A percentile compares a stretch with the other conserved stretches of the same genome.
phyloP scores from a whole-genome alignment of 2,797 vertebrate genomes.

The Gymnocypris eckloni region DNA sequence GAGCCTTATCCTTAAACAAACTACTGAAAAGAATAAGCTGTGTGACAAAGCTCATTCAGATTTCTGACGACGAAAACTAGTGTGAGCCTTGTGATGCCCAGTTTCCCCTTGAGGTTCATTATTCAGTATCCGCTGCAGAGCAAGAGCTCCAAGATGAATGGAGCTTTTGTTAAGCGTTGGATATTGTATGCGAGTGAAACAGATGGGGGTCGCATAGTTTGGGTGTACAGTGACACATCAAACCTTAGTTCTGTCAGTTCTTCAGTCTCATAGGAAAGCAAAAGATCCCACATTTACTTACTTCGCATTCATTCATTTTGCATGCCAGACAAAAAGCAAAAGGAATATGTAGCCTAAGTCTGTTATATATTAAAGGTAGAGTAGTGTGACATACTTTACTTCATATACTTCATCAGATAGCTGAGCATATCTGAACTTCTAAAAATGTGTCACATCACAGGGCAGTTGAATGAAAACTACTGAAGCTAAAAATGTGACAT shows the following conservation, averaged over 20 bases:
- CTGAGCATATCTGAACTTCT: neutral
- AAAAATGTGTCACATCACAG: neutral
- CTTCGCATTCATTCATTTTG: neutral
- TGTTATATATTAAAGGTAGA: neutral
- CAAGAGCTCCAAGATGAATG: slow-evolving; percentile 63
- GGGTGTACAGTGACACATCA: slow-evolving; percentile 26
- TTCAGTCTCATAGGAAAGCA: neutral
- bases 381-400: neutral
- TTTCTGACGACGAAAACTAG: slow-evolving; percentile 16
- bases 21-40: neutral
- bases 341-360: neutral
- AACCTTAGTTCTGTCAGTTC: neutral
- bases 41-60: neutral
- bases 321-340: neutral
- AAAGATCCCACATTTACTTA: neutral
- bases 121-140: slow-evolving; percentile 49
- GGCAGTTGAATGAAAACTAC: neutral
- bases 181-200: slow-evolving; percentile 60
- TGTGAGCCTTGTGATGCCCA: slow-evolving; percentile 48
- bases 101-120: slow-evolving; percentile 53
- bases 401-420: neutral
- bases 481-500: too few relatives aligned
- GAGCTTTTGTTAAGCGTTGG: slow-evolving; percentile 62
- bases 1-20: neutral
- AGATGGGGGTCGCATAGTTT: slow-evolving; percentile 50